phyloP scores from a whole-genome alignment of 2,113 vertebrate genomes.

The Pristiophorus japonicus region DNA sequence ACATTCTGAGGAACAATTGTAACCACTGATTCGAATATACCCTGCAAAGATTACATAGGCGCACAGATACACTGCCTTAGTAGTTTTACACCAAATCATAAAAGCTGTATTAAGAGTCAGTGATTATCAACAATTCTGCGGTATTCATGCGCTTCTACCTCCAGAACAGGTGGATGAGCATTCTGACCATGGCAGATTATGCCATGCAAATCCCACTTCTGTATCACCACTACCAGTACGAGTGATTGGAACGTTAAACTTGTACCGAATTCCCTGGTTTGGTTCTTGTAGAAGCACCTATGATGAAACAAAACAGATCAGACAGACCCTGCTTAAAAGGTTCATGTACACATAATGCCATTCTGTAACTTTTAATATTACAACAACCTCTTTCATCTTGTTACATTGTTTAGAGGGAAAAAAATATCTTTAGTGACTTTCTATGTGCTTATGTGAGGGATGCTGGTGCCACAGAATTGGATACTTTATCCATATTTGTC shows the following conservation, averaged over 20 bases:
- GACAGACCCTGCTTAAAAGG: background rate
- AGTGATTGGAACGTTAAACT: conserved; percentile 92
- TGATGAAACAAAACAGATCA: conserved; percentile 24
- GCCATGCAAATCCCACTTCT: conserved; percentile 90
- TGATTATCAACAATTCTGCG: background rate
- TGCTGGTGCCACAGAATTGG: background rate
- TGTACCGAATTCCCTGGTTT: conserved; percentile 90
- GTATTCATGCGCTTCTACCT: conserved; percentile 63
- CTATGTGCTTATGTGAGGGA: background rate
- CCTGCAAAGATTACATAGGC: background rate
- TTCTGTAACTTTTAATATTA: background rate
- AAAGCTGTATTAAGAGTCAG: background rate
- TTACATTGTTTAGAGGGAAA: background rate
- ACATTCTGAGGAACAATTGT: background rate
- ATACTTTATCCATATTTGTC: background rate
- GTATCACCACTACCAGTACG: conserved; percentile 91
- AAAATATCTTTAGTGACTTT: background rate
- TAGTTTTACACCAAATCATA: background rate
- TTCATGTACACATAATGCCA: background rate
- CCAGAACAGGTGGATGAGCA: conserved; percentile 91
- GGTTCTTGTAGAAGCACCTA: conserved; percentile 96
- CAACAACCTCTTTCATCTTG: background rate
- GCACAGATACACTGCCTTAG: background rate
- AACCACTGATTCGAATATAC: background rate
- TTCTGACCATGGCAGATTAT: conserved; percentile 88